phyloP scores from a whole-genome alignment of 2,113 vertebrate species.

The Larimichthys crocea region DNA sequence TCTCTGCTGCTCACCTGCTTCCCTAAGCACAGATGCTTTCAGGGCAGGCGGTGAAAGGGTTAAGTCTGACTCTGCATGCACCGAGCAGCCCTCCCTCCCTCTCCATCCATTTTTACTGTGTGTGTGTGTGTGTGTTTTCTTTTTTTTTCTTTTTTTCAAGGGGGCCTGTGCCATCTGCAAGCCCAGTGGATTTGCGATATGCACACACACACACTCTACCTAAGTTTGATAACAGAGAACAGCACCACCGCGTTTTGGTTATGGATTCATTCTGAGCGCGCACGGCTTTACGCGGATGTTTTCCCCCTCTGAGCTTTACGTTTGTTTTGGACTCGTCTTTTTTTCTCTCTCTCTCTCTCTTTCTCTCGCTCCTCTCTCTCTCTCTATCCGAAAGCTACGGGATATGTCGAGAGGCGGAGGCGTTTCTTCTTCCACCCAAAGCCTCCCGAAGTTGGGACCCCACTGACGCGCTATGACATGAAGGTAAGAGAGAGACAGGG shows the following conservation, averaged over 20 bases:
- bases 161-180: slow-evolving; percentile 63
- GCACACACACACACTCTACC: neutral
- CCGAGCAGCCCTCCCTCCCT: slow-evolving; percentile 63
- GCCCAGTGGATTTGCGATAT: slow-evolving; percentile 37
- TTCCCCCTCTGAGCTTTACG: slow-evolving; percentile 2
- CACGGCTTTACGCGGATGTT: neutral
- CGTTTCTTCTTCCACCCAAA: slow-evolving; percentile 63
- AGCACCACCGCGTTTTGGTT: neutral
- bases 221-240: slow-evolving; percentile 56
- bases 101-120: slow-evolving; percentile 68
- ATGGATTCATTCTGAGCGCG: neutral
- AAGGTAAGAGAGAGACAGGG: slow-evolving; percentile 75
- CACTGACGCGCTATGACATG: slow-evolving; percentile 73
- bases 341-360: neutral
- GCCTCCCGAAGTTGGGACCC: slow-evolving; percentile 75
- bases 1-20: slow-evolving; percentile 48
- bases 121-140: slow-evolving; percentile 42
- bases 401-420: slow-evolving; percentile 76
- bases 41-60: slow-evolving; percentile 71
- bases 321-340: neutral
- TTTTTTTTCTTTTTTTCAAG: neutral
- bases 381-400: slow-evolving; percentile 29
- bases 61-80: slow-evolving; percentile 82
- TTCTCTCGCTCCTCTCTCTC: neutral
- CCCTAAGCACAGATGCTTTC: neutral